Base-by-base conservation (phyloP, 2,113 vertebrate species). In the Chionodraco myersi region DNA sequence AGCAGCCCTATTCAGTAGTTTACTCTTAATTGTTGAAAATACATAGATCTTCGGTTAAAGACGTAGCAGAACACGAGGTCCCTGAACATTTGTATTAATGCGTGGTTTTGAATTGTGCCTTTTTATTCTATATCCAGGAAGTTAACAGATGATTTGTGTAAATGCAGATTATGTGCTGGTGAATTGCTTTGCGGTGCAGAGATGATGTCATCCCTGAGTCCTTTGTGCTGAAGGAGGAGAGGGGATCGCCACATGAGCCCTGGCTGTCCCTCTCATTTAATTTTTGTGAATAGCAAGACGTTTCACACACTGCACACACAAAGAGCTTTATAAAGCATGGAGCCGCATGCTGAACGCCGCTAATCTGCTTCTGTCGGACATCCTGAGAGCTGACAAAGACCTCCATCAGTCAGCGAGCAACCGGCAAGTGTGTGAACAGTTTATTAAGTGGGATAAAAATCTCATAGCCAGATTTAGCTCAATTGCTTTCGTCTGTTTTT, bases 131-230 rank as follows among this genome's bases (percentile, higher is more conserved):
- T 49, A 60, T 67, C 13, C 48, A 34, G 14, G 44, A 75, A 66
- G 80, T 60, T 74, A 45, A 80, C 65, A 30, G 30, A 30, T 63
- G 36, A 70, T 72, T 77, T 77, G 49, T 74, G 70, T 61, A 77
- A 83, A 84, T 78, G 58, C 47, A 53, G 68, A 60, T 80, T 60
- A 85, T 80, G 84, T 64, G 59, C 54, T 9, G 30, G 18, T 56
- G 53, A 86, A 77, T 73, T 41, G 51, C 49, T 79, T 71, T 62
- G 49, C 57, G 83, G 84, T 71, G 57, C 34, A 67, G 30, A 16
- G 84, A 86, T 94, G 92, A 93, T 89, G 92, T 95, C 93, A 93
- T 90, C 72, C 71, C 72, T 21, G 57, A 75, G 67, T 15, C 60
- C 72, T 87, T 88, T 93, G 88, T 88, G 75, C 72, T 41, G 0